Evolutionary conservation across 2,113 vertebrate species (phyloP), one percentile per base, ranked within the genome.

Genomic region (Potamarius usumacintae): DNA sequence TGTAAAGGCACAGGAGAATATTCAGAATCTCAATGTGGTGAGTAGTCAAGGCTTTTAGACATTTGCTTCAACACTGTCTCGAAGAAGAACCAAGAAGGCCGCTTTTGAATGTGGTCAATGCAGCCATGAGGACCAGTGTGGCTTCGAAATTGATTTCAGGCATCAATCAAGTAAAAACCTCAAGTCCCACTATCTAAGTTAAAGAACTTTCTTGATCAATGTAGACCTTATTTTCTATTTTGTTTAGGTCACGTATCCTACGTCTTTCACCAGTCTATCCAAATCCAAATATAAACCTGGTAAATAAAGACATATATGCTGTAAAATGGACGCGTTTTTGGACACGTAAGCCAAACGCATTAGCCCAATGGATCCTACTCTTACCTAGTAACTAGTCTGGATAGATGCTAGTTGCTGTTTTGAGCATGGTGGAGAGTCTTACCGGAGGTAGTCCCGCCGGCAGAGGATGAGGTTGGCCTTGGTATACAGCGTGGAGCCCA

Each of bases 381-480:
- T 15, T 52, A 67, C 34, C 22, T 11, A 22, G 15, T 34, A 52
- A 25, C 60, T 27, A 34, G 62, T 15, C 2, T 30, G 10, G 18
- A 42, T 42, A n/a, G 48, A 34, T n/a, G 62, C 15, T 52, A 30
- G n/a, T 50, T 9, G 17, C 25, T 53, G 78, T 81, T 80, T 25
- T 58, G 18, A 42, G 62, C 4, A 50, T 55, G 72, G 27, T 42
- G 27, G 72, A 78, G 8, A 15, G 5, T 77, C 97, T 93, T 97
- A 99, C 98, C 98, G 96, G 91, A 99, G 96, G 91, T 99, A 99
- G 95, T 99, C 98, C 94, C 98, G 95, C 92, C 98, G 96, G 91
- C 98, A 99, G 89, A 99, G 96, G 95, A 99, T 99, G 91, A 99
- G 98, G 92, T 99, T 99, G 94, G 98, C 98, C 95, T 99, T 99